Evolutionary conservation across 35 echinoderm and acorn worm species (phyloP), one percentile per base, ranked within the genome.

Genomic region (Anneissia japonica): DNA sequence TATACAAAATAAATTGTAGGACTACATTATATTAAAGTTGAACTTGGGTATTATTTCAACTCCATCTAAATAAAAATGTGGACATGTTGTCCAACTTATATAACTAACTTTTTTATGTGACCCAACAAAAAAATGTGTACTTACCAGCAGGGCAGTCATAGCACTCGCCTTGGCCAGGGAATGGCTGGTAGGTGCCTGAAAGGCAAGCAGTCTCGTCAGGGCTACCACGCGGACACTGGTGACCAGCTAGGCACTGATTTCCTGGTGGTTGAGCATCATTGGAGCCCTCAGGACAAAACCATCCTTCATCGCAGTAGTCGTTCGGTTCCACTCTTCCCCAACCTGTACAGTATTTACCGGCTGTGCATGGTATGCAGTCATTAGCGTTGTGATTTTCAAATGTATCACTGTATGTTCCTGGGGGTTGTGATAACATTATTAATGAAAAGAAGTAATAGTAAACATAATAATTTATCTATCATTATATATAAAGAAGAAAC

Each of bases 301-400:
- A 93, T n/a, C 95, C 95, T 38, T 83, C 89, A 81, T 98, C 95
- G 46, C 95, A 98, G 72, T 94, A 86, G 12, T 75, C 95, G 26
- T 94, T 82, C 0, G 95, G 95, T 36, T 94, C 73, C 28, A 64
- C 86, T 34, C 92, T 85, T 0, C 95, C 92, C 95, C 95, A 93
- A n/a, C 95, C 92, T 11, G 91, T 88, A 35, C 95, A 98, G 83
- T 91, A 98, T 80, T 88, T 86, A 28, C 95, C 95, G 1, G 91
- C 92, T 0, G 92, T 98, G 74, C 95, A 98, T 17, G 92, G 89
- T 36, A 91, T 89, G 51, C 95, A 98, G 87, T 98, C 95, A 55
- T 75, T 91, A 17, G 77, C 32, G 72, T 89, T 72, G 17, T 98
- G 91, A 72, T 94, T 98, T 41, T 64, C 86, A 34, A 89, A 91